Percentiles rank a stretch among this genome's conserved stretches.
phyloP scores from a whole-genome alignment of 2,797 vertebrate genomes.

The Anguilla obscura region DNA sequence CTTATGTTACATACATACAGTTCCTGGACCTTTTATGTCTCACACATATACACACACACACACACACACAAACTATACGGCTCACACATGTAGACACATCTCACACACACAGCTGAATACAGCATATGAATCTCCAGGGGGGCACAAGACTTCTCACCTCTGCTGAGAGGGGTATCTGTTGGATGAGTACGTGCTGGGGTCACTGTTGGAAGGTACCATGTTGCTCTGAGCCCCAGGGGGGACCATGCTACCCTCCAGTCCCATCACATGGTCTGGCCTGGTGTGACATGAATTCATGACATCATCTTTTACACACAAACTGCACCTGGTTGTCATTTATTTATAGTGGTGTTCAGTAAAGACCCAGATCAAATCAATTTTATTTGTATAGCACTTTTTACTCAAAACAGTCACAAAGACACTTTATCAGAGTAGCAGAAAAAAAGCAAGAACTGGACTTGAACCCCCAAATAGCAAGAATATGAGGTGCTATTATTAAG shows the following conservation, averaged over 20 bases:
- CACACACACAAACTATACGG: not conserved
- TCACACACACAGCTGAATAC: not conserved
- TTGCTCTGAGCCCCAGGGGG: conserved; percentile 73
- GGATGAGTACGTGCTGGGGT: conserved; percentile 76
- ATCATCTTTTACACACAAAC: not conserved
- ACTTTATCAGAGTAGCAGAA: too few species aligned
- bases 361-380: too few species aligned
- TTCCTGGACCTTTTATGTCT: not conserved
- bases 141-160: conserved; percentile 60
- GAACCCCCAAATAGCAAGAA: too few species aligned
- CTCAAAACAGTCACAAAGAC: too few species aligned
- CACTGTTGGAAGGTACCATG: conserved; percentile 77
- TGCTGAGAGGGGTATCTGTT: conserved; percentile 73
- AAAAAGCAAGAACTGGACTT: too few species aligned
- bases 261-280: conserved; percentile 80
- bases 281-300: conserved; percentile 30
- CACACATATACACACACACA: conserved; percentile 8
- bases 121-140: not conserved
- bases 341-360: not conserved
- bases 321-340: not conserved
- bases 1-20: not conserved
- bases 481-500: too few species aligned
- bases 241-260: conserved; percentile 74
- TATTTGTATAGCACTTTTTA: too few species aligned
- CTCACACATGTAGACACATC: not conserved